These are phyloP conservation scores for Coturnix japonica DNA, from an alignment of 2,113 vertebrate species.

Conservation along the genomic window DNA sequence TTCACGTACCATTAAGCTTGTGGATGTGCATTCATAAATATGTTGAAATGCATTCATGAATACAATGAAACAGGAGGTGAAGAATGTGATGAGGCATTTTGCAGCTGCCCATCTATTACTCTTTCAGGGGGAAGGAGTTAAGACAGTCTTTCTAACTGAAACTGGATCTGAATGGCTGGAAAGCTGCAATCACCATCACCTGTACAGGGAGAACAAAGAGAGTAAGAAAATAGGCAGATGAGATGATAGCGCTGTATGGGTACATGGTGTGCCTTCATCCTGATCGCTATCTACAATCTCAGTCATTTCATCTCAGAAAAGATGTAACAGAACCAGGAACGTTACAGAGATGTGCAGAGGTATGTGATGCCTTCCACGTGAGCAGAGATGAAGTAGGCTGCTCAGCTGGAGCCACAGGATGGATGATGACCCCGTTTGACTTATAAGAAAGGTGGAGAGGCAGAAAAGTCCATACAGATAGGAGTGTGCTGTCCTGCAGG, in stretches of 20 bases:
- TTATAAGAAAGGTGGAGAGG: not conserved
- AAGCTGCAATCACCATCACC: not conserved
- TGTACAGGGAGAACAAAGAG: not conserved
- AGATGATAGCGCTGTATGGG: not conserved
- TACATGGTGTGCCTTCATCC: not conserved
- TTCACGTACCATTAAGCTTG: not conserved
- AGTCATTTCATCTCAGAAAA: not conserved
- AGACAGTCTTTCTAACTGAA: not conserved
- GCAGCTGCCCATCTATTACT: not conserved
- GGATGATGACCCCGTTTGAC: not conserved
- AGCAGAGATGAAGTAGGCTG: not conserved
- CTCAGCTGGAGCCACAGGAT: not conserved
- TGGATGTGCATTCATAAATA: not conserved
- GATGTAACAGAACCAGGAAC: not conserved
- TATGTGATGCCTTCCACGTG: not conserved
- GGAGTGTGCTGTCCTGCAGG: not conserved
- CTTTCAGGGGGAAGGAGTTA: slow-evolving; percentile 1
- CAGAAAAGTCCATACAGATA: not conserved
- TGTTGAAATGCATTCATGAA: not conserved
- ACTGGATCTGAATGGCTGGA: not conserved
- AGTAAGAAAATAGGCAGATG: not conserved
- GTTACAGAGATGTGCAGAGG: not conserved
- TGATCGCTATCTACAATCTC: not conserved
- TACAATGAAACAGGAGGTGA: slow-evolving; percentile 3
- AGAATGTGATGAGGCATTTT: not conserved